Evolutionary conservation across 2,888 invertebrate genomes (phyloP).

Genomic region (Euclidia mi): DNA sequence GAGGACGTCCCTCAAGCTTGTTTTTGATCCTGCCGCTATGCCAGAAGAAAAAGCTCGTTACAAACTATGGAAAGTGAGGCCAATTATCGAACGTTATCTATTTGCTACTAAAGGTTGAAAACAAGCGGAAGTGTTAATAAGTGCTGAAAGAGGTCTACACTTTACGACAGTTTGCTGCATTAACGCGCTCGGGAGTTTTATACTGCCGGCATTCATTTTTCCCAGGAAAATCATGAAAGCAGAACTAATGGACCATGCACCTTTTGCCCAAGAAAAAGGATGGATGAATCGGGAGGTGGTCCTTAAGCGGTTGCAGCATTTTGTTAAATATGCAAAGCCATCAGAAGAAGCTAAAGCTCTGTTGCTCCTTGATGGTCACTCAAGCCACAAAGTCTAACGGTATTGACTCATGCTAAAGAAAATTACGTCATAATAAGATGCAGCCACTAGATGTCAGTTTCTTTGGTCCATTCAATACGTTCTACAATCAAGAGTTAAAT

Average conservation of each 20-base stretch:
- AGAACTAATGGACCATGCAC: constrained; percentile 22
- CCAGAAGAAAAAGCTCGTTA: constrained; percentile 6
- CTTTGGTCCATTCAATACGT: no score
- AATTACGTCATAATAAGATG: no score
- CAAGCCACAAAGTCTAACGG: no score
- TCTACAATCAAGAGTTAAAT: no score
- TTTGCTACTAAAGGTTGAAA: no score
- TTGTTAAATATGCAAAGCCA: constrained; percentile 26
- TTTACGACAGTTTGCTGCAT: no score
- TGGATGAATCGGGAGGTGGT: constrained; percentile 27
- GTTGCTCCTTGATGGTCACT: no score
- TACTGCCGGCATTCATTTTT: not conserved
- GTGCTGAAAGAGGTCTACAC: no score
- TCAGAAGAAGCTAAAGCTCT: constrained; percentile 10
- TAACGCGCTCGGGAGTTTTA: no score
- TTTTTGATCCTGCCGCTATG: constrained; percentile 8
- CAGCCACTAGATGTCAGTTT: no score
- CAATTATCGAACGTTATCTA: constrained; percentile 12
- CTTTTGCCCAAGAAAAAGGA: constrained; percentile 28
- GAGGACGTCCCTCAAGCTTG: constrained; percentile 10
- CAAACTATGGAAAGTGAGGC: constrained; percentile 17
- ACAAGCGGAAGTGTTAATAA: no score
- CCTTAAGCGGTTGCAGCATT: constrained; percentile 26
- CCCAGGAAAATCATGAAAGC: constrained; percentile 18
- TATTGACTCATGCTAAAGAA: no score